These are phyloP conservation scores for human (Homo sapiens) DNA, from an alignment of 2,113 vertebrate species.

Conservation along the genomic window GRCh38 chr18:38102501-38103000, in stretches of 20 bases:
- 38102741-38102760: background rate
- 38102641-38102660: too few species aligned
- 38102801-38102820: background rate
- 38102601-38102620: too few species aligned
- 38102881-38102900: background rate
- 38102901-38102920: background rate
- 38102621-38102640: too few species aligned
- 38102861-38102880: background rate
- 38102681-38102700: background rate
- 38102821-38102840: background rate
- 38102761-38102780: background rate
- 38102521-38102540: too few species aligned
- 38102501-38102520: too few species aligned
- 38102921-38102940: background rate
- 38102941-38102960: background rate
- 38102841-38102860: background rate
- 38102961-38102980: background rate
- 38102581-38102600: too few species aligned
- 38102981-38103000: background rate
- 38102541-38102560: too few species aligned
- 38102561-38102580: too few species aligned
- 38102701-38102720: slow-evolving; percentile 17
- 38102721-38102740: background rate
- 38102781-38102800: slow-evolving; percentile 39
- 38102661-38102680: too few species aligned